Evolutionary conservation across 2,888 invertebrate genomes (phyloP).

Genomic region (Cryptosula pallasiana): DNA sequence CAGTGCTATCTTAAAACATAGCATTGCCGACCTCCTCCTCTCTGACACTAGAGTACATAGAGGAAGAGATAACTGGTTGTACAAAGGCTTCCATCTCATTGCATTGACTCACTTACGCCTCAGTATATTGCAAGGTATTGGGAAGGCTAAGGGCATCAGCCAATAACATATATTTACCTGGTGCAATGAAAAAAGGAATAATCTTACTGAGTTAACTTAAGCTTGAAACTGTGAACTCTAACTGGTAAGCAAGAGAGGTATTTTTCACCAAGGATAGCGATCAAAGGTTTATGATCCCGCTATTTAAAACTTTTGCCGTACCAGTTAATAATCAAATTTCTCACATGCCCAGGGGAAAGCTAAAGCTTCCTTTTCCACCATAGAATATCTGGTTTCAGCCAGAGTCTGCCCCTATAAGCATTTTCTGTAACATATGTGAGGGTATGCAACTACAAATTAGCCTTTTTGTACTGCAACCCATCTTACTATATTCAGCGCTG

Average conservation of each 20-base stretch:
- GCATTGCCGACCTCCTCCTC: neutral
- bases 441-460: no score
- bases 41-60: neutral
- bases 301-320: neutral
- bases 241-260: neutral
- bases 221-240: neutral
- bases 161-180: neutral
- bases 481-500: no score
- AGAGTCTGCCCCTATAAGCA: neutral
- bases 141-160: neutral
- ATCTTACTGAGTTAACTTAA: neutral
- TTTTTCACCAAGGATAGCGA: conserved; percentile 10
- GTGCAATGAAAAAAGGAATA: neutral
- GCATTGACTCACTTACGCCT: neutral
- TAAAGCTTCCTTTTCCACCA: neutral
- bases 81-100: neutral
- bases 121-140: neutral
- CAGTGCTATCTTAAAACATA: neutral
- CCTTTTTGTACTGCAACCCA: no score
- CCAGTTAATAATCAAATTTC: neutral
- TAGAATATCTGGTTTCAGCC: neutral
- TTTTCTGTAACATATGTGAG: no score
- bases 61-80: neutral
- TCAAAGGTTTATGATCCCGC: conserved; percentile 6
- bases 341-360: conserved; percentile 1